phyloP scores from a whole-genome alignment of 1,140 invertebrate genomes.

The Goniozus legneri region DNA sequence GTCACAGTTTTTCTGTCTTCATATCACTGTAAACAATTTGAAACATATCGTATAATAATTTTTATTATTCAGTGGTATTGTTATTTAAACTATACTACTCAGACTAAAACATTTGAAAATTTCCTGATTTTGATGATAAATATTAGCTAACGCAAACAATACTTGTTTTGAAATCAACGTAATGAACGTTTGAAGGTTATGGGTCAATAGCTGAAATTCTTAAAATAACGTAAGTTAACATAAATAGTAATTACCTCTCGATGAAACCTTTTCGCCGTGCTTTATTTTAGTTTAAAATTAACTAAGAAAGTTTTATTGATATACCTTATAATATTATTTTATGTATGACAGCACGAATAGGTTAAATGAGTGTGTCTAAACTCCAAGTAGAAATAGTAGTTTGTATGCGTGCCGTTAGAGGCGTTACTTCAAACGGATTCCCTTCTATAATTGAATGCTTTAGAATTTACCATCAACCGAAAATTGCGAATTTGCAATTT shows the following conservation, averaged over 20 bases:
- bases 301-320: constrained; percentile 12
- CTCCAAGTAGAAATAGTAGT: neutral
- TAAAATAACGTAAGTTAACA: constrained; percentile 18
- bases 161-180: neutral
- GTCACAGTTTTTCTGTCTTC: constrained; percentile 30
- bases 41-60: too few relatives aligned
- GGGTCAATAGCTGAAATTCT: constrained; percentile 5
- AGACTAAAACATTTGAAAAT: too few relatives aligned
- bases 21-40: constrained; percentile 32
- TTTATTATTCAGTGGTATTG: too few relatives aligned
- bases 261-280: constrained; percentile 7
- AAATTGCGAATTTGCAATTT: too few relatives aligned
- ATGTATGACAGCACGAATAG: constrained; percentile 22
- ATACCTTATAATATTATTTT: constrained; percentile 12
- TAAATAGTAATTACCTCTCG: constrained; percentile 20
- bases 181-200: constrained; percentile 4
- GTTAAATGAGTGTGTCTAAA: constrained; percentile 17
- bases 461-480: too few relatives aligned
- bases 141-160: too few relatives aligned
- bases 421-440: too few relatives aligned
- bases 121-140: too few relatives aligned
- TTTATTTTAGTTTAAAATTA: constrained; percentile 1
- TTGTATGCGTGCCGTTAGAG: neutral
- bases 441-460: too few relatives aligned
- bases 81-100: too few relatives aligned